A percentile compares a stretch with the other conserved stretches of the same genome.
Conservation (phyloP, 2,797 vertebrate genomes). For the Percopsis omiscomaycus region DNA sequence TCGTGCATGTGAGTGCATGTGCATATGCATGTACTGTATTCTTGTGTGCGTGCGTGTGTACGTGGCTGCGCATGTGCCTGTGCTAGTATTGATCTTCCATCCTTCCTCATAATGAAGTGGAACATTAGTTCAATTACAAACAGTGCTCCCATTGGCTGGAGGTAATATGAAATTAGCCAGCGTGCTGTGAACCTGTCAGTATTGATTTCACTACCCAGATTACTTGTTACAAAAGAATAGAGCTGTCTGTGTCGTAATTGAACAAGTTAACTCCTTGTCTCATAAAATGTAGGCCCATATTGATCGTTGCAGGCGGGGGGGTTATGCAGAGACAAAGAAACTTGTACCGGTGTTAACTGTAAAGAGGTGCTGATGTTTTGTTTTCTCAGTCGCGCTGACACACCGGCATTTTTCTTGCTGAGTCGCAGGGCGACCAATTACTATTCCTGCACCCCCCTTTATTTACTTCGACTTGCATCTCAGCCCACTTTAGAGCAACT, state of each 20-base stretch:
- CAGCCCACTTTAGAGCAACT: conserved; percentile 53
- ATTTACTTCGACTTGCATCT: conserved; percentile 42
- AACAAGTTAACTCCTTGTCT: conserved; percentile 99
- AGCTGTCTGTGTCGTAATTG: conserved; percentile 98
- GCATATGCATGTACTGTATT: neutral
- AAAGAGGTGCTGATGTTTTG: conserved; percentile 76
- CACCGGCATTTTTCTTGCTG: conserved; percentile 60
- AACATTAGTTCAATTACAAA: conserved; percentile 95
- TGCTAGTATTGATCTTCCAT: conserved; percentile 86
- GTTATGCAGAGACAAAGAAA: conserved; percentile 81
- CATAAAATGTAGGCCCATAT: conserved; percentile 97
- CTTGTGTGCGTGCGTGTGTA: conserved; percentile 24
- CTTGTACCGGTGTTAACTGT: conserved; percentile 80
- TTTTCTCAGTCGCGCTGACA: conserved; percentile 40
- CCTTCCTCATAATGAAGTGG: conserved; percentile 89
- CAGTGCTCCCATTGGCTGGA: conserved; percentile 87
- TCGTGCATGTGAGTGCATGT: conserved; percentile 7
- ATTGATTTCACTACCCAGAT: conserved; percentile 99
- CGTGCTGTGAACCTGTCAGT: conserved; percentile 92
- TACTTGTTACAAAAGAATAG: conserved; percentile 99
- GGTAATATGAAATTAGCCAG: conserved; percentile 99
- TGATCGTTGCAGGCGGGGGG: conserved; percentile 82
- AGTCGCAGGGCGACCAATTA: conserved; percentile 48
- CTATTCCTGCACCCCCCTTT: conserved; percentile 33
- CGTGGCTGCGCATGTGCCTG: conserved; percentile 46